Base-by-base conservation (phyloP, 2,113 vertebrate genomes). In the Engystomops pustulosus region DNA sequence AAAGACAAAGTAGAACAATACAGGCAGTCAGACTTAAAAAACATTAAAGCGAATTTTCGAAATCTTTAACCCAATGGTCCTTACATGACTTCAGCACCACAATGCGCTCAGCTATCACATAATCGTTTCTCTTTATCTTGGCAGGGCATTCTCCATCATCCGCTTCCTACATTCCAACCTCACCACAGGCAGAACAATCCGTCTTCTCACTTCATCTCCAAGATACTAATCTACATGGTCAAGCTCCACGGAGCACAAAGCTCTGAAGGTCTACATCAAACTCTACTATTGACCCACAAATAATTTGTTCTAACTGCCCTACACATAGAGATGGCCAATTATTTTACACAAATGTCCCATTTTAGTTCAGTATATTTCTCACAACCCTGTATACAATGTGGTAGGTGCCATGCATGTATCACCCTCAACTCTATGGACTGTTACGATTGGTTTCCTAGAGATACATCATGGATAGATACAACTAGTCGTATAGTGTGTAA, bases 91-190 rank as follows among this genome's bases (percentile, higher is more conserved):
- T 25, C 17, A 36, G 32, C 62, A 34, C 17, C 1, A 36, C 4
- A 34, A 67, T 67, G 10, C 32, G 36, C 62, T 34, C 15, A 20
- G 15, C 62, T 36, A 67, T 47, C 25, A 17, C 70, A 72, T 51
- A 10, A 74, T 74, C 71, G 30, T 30, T 12, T 20, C 4, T 32
- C 71, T 74, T 30, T 49, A 5, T 49, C 71, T 49, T 49, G 71
- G 27, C 71, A 49, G 44, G 45, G 25, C 20, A 49, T 8, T 25
- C 23, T 47, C 4, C n/a, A 47, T 38, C 41, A 25, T 25, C 71
- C 44, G 49, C 71, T 74, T 49, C 44, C 23, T 74, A 30, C 44
- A 74, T 74, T 74, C 71, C 71, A 30, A 49, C 45, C 14, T 18
- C 44, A 18, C 71, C 25, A 44, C 3, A 67, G 18, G 7, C 62